Evolutionary conservation across 2,113 vertebrate genomes (phyloP).

Genomic region (Neolamprologus longior): DNA sequence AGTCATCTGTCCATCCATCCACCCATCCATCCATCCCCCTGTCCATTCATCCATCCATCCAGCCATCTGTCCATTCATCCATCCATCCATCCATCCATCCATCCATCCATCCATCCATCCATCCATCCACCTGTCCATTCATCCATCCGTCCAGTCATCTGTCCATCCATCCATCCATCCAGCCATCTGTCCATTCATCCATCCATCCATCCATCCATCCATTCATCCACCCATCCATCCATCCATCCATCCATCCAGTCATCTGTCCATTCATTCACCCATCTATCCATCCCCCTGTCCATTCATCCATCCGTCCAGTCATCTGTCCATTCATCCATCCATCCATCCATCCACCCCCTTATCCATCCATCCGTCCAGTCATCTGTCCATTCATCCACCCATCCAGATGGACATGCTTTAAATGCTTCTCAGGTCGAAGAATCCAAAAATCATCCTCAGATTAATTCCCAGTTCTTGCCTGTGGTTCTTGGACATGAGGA

Average conservation of each 20-base stretch:
- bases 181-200: rapidly evolving
- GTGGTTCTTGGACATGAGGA: neutral
- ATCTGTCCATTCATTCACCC: rapidly evolving
- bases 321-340: rapidly evolving
- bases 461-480: neutral
- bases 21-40: too few species aligned
- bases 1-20: too few species aligned
- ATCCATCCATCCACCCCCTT: too few species aligned
- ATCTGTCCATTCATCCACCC: rapidly evolving
- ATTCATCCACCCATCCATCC: rapidly evolving
- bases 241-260: rapidly evolving
- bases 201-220: rapidly evolving
- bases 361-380: rapidly evolving
- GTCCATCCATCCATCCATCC: rapidly evolving
- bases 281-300: rapidly evolving
- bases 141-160: rapidly evolving
- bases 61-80: too few species aligned
- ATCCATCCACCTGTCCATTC: rapidly evolving
- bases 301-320: rapidly evolving
- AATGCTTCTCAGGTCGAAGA: neutral
- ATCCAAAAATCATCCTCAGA: neutral
- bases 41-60: too few species aligned
- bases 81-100: too few species aligned
- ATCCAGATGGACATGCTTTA: neutral
- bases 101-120: neutral